Conservation (phyloP, 1,140 invertebrate species). For the Lanistes nyassanus region DNA sequence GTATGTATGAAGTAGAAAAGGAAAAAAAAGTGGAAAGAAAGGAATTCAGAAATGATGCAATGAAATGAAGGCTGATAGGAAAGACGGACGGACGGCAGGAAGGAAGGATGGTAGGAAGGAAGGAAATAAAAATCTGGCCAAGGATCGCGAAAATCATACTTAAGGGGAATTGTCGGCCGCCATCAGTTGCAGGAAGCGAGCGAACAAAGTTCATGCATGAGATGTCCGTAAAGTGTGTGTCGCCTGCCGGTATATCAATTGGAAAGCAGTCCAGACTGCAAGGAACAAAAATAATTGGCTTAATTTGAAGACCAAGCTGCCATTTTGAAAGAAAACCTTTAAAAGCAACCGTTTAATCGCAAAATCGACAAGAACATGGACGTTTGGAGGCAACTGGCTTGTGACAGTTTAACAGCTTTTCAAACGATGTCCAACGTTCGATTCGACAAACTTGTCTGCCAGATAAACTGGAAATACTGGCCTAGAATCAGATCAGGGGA, state of each 20-base stretch:
- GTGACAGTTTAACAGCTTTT: no score
- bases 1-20: not conserved
- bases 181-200: constrained; percentile 8
- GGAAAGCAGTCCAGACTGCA: constrained; percentile 11
- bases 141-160: not conserved
- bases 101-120: not conserved
- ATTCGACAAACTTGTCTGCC: no score
- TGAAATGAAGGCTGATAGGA: not conserved
- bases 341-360: no score
- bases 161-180: not conserved
- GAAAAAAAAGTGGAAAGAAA: not conserved
- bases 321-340: no score
- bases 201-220: constrained; percentile 19
- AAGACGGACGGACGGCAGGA: not conserved
- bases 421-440: no score
- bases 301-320: no score
- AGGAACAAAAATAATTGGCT: not conserved
- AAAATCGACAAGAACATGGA: no score
- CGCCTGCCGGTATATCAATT: constrained; percentile 10
- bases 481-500: no score
- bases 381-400: no score
- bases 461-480: no score
- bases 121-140: no score
- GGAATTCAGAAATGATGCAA: not conserved
- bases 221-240: constrained; percentile 8